phyloP scores from a whole-genome alignment of 2,113 vertebrate genomes.

The Bubo blakistoni region DNA sequence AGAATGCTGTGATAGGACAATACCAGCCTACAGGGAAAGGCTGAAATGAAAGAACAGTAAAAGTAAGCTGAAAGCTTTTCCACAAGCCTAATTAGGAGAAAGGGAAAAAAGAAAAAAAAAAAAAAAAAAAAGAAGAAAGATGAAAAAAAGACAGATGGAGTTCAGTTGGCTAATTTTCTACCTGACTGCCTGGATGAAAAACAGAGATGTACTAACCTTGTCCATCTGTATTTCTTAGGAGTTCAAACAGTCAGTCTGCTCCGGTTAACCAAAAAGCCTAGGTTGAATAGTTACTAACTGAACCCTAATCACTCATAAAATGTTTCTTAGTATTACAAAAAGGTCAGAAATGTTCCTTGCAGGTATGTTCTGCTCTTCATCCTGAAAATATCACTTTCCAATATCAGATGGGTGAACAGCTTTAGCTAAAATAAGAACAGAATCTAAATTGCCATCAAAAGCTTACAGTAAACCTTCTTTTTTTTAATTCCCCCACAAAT shows the following conservation, averaged over 20 bases:
- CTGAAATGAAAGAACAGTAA: not conserved
- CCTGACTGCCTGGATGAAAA: slow-evolving; percentile 60
- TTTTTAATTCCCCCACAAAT: not conserved
- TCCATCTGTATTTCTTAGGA: slow-evolving; percentile 51
- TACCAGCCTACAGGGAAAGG: not conserved
- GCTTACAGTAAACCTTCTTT: not conserved
- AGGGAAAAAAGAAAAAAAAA: not conserved
- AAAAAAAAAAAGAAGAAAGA: not conserved
- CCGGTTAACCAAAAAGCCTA: slow-evolving; percentile 52
- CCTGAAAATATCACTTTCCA: slow-evolving; percentile 23
- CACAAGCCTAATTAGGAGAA: slow-evolving; percentile 24
- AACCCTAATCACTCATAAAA: slow-evolving; percentile 58
- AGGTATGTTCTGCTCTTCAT: not conserved
- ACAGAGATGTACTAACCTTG: slow-evolving; percentile 53
- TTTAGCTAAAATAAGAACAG: not conserved
- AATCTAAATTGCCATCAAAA: not conserved
- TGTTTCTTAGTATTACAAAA: slow-evolving; percentile 23
- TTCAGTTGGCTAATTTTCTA: slow-evolving; percentile 71
- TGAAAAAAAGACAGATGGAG: slow-evolving; percentile 9
- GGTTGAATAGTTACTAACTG: slow-evolving; percentile 56
- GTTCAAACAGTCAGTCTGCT: slow-evolving; percentile 48
- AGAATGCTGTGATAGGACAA: not conserved
- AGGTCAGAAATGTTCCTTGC: slow-evolving; percentile 14
- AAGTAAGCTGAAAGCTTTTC: not conserved
- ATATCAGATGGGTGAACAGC: not conserved